Evolutionary conservation across 2,797 vertebrate genomes (phyloP).

Genomic region (Dicrostonyx torquatus): DNA sequence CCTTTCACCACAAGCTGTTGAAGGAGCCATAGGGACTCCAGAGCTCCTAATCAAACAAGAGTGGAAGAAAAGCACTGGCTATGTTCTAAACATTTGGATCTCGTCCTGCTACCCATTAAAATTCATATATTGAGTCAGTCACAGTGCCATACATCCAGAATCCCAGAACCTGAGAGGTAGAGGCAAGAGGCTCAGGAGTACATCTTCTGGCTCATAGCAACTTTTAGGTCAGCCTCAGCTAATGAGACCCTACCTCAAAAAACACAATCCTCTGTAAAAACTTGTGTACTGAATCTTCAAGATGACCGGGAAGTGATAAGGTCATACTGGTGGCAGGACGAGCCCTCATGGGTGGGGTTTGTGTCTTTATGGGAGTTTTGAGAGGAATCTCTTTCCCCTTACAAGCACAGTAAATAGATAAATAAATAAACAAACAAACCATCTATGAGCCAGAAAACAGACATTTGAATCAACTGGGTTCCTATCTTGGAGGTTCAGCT

Average conservation of each 20-base stretch:
- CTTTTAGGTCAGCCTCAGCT: background rate
- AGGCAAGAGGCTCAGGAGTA: background rate
- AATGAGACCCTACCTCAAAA: background rate
- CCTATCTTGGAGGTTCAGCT: background rate
- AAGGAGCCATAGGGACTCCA: background rate
- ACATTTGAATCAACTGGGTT: background rate
- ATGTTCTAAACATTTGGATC: background rate
- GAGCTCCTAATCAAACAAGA: background rate
- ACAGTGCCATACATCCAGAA: background rate
- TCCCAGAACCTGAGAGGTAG: background rate
- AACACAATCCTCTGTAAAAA: background rate
- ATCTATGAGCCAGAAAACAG: background rate
- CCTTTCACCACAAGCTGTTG: background rate
- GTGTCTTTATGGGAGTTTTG: background rate
- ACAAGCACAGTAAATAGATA: background rate
- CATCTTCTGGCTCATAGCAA: background rate
- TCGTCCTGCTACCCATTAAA: background rate
- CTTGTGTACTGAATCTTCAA: background rate
- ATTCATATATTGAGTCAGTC: background rate
- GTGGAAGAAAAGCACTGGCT: background rate
- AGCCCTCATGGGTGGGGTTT: background rate
- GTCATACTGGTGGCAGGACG: background rate
- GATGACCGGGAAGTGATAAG: background rate
- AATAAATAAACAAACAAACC: background rate
- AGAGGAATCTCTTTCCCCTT: background rate